phyloP scores from a whole-genome alignment of 2,888 invertebrate species.

The Apodemia zela region DNA sequence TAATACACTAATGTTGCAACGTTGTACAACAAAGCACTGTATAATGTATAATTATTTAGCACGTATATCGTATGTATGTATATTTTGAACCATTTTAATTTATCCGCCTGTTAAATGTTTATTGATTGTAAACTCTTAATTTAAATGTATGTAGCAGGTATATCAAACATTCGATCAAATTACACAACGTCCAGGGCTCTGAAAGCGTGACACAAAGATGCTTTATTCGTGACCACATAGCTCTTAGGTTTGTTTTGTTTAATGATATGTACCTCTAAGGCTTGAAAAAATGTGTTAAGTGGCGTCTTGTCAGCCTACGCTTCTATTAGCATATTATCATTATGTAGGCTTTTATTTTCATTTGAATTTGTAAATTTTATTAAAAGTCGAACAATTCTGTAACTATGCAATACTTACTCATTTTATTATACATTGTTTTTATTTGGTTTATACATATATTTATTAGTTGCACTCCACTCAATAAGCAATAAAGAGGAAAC shows the following conservation, averaged over 20 bases:
- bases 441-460: no score
- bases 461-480: no score
- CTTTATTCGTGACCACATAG: constrained; percentile 53
- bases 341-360: constrained; percentile 1
- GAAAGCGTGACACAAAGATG: constrained; percentile 40
- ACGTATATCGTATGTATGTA: no score
- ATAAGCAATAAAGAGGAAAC: no score
- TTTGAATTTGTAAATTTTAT: neutral
- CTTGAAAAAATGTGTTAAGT: constrained; percentile 16
- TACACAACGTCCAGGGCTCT: constrained; percentile 47
- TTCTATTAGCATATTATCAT: constrained; percentile 5
- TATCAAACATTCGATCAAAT: constrained; percentile 49
- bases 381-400: no score
- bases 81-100: neutral
- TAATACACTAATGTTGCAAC: no score
- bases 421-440: no score
- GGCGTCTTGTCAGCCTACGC: constrained; percentile 2
- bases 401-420: no score
- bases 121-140: constrained; percentile 18
- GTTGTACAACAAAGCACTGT: no score
- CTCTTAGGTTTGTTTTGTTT: constrained; percentile 27
- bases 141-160: constrained; percentile 42
- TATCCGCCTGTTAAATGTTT: neutral
- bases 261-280: constrained; percentile 17
- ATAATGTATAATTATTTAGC: no score